Evolutionary conservation across 2,113 vertebrate species (phyloP), one percentile per base, ranked within the genome.

Genomic region (Seriola dumerili): DNA sequence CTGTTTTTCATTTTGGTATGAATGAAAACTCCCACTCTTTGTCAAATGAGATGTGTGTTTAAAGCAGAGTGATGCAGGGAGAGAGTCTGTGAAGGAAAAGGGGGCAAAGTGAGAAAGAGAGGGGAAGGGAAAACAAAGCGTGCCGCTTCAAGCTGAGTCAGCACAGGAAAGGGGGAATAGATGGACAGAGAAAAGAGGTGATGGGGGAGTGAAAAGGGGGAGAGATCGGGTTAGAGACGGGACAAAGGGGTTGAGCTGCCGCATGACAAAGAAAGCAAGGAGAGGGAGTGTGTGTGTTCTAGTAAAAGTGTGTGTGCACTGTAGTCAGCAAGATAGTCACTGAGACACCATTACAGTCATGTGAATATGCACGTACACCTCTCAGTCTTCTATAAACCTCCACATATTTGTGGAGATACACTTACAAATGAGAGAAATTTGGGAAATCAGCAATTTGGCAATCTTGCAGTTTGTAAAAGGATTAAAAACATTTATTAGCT

Each of bases 131-230:
- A 63, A 44, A 76, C 29, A 48, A 21, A 67, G 29, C 44, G 63
- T 9, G 48, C 36, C 9, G 32, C 34, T 72, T 72, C 10, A 67
- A 72, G 80, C 74, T 50, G 84, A 85, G 86, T 87, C 88, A 87
- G 88, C 82, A 86, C 84, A 80, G 87, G 86, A 84, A 73, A 55
- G 10, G 19, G 72, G 69, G 29, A 62, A 76, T 21, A 50, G 80
- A 72, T 38, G 29, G 29, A 25, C 59, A 87, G 2, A 71, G 81
- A 82, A 69, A 82, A 36, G 42, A 34, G 68, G 44, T 62, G 70
- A 34, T 19, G 52, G 71, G 71, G n/a, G 71, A 87, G 69, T 6
- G 75, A 72, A 55, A 69, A 29, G 70, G 14, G 50, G 36, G 61
- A 3, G 36, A 13, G 66, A 55, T 46, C 44, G 55, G 23, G 48